Percentiles rank a stretch among this genome's conserved stretches.
Evolutionary conservation across 2,888 invertebrate genomes (phyloP).

Genomic region (Watsonalla cultraria): DNA sequence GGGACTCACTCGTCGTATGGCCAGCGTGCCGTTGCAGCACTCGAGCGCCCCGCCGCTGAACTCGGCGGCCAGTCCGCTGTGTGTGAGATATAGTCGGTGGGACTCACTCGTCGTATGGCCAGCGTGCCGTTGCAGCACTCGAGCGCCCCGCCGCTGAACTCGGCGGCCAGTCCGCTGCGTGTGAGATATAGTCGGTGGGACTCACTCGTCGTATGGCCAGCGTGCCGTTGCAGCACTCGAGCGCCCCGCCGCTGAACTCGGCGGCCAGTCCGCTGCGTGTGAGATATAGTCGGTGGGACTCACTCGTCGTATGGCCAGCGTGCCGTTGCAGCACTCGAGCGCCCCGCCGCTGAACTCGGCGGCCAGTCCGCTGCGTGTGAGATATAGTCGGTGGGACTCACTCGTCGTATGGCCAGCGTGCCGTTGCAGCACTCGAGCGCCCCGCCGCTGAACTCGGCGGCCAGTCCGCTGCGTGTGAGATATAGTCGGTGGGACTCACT

Average conservation of each 20-base stretch:
- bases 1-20: slow-evolving; percentile 84
- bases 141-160: slow-evolving; percentile 94
- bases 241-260: slow-evolving; percentile 94
- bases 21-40: slow-evolving; percentile 94
- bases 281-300: slow-evolving; percentile 46
- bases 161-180: slow-evolving; percentile 88
- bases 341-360: slow-evolving; percentile 95
- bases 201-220: slow-evolving; percentile 89
- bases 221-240: slow-evolving; percentile 95
- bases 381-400: slow-evolving; percentile 12
- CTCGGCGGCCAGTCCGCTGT: slow-evolving; percentile 90
- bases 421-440: slow-evolving; percentile 96
- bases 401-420: slow-evolving; percentile 91
- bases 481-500: slow-evolving; percentile 43
- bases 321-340: slow-evolving; percentile 95
- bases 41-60: slow-evolving; percentile 95
- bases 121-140: slow-evolving; percentile 96
- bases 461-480: slow-evolving; percentile 89
- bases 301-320: slow-evolving; percentile 90
- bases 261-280: slow-evolving; percentile 89
- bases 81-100: slow-evolving; percentile 73
- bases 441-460: slow-evolving; percentile 93
- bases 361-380: slow-evolving; percentile 90
- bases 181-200: slow-evolving; percentile 73
- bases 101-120: slow-evolving; percentile 86